These are phyloP conservation scores for Heliconius nattereri DNA, from an alignment of 1,140 invertebrate species.

Conservation along the genomic window DNA sequence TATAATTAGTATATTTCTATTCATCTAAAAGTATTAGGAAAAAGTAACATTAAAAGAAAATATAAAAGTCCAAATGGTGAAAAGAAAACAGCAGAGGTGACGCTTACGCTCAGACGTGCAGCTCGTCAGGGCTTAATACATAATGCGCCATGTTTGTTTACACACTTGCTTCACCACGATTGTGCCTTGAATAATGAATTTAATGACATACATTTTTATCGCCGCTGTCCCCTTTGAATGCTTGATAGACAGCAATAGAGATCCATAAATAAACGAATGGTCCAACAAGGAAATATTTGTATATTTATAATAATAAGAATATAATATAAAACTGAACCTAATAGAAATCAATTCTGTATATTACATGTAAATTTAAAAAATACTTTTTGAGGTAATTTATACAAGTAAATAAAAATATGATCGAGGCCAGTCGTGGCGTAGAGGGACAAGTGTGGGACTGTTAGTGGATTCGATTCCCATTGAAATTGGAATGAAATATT, in stretches of 20 bases:
- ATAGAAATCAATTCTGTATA: too few relatives aligned
- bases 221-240: neutral
- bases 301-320: neutral
- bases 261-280: neutral
- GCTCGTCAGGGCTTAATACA: slow-evolving; percentile 29
- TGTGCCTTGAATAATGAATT: slow-evolving; percentile 45
- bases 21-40: too few relatives aligned
- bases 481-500: too few relatives aligned
- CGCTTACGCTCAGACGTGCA: neutral
- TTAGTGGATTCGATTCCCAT: too few relatives aligned
- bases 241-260: neutral
- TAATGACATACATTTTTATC: slow-evolving; percentile 46
- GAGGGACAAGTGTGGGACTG: too few relatives aligned
- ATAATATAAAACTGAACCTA: too few relatives aligned
- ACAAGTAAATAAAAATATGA: too few relatives aligned
- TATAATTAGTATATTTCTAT: too few relatives aligned
- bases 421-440: too few relatives aligned
- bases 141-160: slow-evolving; percentile 49
- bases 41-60: neutral
- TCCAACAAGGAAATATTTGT: neutral
- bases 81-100: neutral
- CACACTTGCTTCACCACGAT: slow-evolving; percentile 35
- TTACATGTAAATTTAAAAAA: too few relatives aligned
- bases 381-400: too few relatives aligned
- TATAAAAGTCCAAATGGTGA: neutral